phyloP scores from a whole-genome alignment of 2,797 vertebrate genomes.

The Loriculus beryllinus region DNA sequence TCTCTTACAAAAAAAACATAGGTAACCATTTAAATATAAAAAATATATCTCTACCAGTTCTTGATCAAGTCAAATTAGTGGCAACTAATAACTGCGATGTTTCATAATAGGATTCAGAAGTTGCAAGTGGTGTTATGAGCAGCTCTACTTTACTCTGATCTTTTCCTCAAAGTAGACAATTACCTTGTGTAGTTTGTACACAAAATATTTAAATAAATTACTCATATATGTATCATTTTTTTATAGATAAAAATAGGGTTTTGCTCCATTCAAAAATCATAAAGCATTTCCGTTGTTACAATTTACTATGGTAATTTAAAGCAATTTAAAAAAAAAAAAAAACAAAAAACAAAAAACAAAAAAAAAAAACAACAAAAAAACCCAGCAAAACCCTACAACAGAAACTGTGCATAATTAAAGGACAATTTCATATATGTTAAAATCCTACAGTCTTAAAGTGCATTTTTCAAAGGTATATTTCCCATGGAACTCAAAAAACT shows the following conservation, averaged over 20 bases:
- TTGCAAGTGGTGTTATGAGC: slow-evolving; percentile 11
- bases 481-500: neutral
- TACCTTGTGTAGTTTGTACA: neutral
- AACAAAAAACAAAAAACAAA: neutral
- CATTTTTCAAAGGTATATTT: neutral
- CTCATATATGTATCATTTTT: neutral
- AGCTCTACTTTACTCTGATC: slow-evolving; percentile 1
- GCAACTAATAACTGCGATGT: neutral
- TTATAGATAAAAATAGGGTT: slow-evolving; percentile 42
- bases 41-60: neutral
- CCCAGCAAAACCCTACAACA: neutral
- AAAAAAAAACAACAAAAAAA: neutral
- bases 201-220: slow-evolving; percentile 61
- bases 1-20: neutral
- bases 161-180: slow-evolving; percentile 18
- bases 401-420: neutral
- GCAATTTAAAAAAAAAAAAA: slow-evolving; percentile 6
- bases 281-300: neutral
- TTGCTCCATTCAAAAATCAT: slow-evolving; percentile 58
- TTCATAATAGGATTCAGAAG: slow-evolving; percentile 27
- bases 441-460: neutral
- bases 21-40: neutral
- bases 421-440: neutral
- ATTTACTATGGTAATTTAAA: neutral
- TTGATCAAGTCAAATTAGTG: slow-evolving; percentile 23